Conservation (phyloP, 2,113 vertebrate genomes). For the Todiramphus saurophagus region DNA sequence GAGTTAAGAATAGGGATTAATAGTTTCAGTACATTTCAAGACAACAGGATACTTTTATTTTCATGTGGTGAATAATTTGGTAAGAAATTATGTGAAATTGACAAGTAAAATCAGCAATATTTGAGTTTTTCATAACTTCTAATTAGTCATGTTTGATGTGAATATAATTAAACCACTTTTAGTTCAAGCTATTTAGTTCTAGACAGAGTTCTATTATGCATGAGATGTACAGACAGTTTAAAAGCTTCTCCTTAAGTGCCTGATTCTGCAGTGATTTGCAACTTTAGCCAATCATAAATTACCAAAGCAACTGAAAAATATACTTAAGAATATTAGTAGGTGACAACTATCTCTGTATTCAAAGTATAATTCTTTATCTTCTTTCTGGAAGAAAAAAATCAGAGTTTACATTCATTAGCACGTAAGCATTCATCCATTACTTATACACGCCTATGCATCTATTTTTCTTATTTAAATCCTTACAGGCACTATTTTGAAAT, state of each 20-base stretch:
- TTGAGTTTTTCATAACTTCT: background rate
- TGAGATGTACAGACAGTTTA: background rate
- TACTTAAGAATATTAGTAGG: background rate
- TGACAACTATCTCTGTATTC: background rate
- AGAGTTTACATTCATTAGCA: background rate
- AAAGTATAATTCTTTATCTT: background rate
- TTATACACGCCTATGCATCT: background rate
- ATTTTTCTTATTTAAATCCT: background rate
- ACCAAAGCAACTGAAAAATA: background rate
- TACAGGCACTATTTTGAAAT: background rate
- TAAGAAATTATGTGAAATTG: background rate
- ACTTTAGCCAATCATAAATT: background rate
- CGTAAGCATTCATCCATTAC: background rate
- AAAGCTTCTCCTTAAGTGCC: background rate
- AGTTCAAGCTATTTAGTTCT: background rate
- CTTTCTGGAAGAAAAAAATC: background rate
- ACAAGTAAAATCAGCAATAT: background rate
- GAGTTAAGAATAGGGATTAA: background rate
- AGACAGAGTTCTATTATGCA: background rate
- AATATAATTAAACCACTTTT: background rate
- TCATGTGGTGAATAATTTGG: background rate
- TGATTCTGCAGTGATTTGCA: background rate
- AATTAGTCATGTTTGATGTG: background rate
- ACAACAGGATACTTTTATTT: background rate
- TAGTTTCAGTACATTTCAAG: background rate